These are phyloP conservation scores for Marasmarcha lunaedactyla DNA, from an alignment of 2,888 invertebrate species.

Conservation along the genomic window DNA sequence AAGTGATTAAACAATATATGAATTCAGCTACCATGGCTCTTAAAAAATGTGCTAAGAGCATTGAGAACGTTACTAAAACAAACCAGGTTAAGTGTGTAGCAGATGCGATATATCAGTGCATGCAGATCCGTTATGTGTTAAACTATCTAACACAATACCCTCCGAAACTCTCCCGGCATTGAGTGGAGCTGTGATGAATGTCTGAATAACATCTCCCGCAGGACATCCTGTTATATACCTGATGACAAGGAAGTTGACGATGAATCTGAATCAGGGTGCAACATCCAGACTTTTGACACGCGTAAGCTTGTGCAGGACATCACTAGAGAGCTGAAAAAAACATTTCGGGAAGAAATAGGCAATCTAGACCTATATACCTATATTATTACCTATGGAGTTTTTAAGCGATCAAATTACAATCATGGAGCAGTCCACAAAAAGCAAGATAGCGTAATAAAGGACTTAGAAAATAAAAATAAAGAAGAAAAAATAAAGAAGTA, in stretches of 20 bases:
- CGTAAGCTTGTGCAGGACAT: conserved; percentile 14
- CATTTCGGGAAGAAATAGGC: conserved; percentile 10
- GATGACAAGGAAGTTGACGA: conserved; percentile 9
- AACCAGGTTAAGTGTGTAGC: conserved; percentile 13
- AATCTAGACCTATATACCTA: background rate
- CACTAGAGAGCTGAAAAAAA: conserved; percentile 13
- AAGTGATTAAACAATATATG: too few species aligned
- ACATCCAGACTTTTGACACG: conserved; percentile 6
- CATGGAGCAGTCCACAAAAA: conserved; percentile 13
- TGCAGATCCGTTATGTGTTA: conserved; percentile 11
- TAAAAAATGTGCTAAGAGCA: background rate
- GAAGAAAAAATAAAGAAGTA: too few species aligned
- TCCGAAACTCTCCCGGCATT: too few species aligned
- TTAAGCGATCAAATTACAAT: conserved; percentile 13
- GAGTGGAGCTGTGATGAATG: too few species aligned
- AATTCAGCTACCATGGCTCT: background rate
- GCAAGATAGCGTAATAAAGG: conserved; percentile 13
- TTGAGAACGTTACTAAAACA: conserved; percentile 12
- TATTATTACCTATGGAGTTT: conserved; percentile 5
- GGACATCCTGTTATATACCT: conserved; percentile 12
- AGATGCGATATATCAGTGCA: too few species aligned
- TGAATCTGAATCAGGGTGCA: background rate
- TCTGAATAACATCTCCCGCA: conserved; percentile 7
- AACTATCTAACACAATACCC: conserved; percentile 14
- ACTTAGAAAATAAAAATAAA: conserved; percentile 13